These are phyloP conservation scores for Dermolepida albohirtum DNA, from an alignment of 2,888 invertebrate genomes.

Conservation along the genomic window DNA sequence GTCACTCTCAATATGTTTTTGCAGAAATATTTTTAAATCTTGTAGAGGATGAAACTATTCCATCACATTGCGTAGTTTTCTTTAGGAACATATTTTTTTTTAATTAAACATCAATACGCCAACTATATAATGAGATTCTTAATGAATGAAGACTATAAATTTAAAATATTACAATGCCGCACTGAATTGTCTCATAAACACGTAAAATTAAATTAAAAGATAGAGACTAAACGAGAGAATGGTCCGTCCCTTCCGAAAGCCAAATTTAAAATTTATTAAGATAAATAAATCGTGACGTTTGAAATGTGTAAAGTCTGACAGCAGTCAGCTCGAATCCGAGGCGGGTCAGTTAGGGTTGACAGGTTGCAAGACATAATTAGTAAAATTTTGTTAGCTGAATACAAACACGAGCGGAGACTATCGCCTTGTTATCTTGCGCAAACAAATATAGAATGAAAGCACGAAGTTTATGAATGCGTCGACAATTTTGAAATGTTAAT, in stretches of 20 bases:
- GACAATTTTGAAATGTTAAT: too few relatives aligned
- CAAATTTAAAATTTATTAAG: constrained; percentile 26
- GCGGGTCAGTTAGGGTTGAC: constrained; percentile 29
- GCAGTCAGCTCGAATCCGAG: constrained; percentile 13
- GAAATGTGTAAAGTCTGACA: constrained; percentile 26
- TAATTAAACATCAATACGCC: too few relatives aligned
- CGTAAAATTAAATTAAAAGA: not conserved
- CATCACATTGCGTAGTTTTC: too few relatives aligned
- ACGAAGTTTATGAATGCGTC: not conserved
- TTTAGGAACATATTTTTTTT: too few relatives aligned
- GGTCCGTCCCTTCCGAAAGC: not conserved
- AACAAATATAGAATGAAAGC: not conserved
- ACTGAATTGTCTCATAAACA: too few relatives aligned
- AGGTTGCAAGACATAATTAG: constrained; percentile 20
- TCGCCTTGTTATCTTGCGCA: not conserved
- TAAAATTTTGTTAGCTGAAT: not conserved
- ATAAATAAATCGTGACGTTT: constrained; percentile 24
- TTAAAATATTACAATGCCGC: too few relatives aligned
- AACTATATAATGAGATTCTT: too few relatives aligned
- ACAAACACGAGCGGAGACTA: not conserved
- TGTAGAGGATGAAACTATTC: too few relatives aligned
- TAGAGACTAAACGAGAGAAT: not conserved
- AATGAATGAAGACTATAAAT: too few relatives aligned
- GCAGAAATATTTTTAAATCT: too few relatives aligned
- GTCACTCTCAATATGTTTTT: too few relatives aligned